Conservation (phyloP, 2,888 invertebrate species). For the Calephelis perditalis region DNA sequence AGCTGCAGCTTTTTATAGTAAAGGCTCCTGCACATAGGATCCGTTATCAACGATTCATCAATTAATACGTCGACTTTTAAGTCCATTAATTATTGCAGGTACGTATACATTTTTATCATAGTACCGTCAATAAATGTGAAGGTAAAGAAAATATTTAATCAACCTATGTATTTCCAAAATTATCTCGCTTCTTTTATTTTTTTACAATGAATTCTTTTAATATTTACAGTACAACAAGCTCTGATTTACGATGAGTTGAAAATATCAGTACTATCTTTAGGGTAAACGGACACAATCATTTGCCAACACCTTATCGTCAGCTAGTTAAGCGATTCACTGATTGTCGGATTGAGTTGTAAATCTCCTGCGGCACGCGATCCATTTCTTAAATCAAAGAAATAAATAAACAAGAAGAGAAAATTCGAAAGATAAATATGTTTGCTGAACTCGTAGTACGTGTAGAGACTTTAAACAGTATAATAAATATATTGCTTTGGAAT, state of each 20-base stretch:
- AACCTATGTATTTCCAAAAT: too few relatives aligned
- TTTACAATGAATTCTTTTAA: neutral
- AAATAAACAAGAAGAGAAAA: constrained; percentile 36
- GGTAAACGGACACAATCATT: constrained; percentile 59
- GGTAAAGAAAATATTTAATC: too few relatives aligned
- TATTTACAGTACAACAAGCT: neutral
- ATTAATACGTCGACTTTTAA: too few relatives aligned
- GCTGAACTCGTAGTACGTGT: constrained; percentile 9
- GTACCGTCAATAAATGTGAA: too few relatives aligned
- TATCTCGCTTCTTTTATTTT: too few relatives aligned
- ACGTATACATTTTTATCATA: too few relatives aligned
- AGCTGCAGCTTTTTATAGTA: too few relatives aligned
- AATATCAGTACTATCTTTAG: constrained; percentile 29
- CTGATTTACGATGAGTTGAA: constrained; percentile 12
- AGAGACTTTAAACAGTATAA: constrained; percentile 3
- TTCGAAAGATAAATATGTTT: constrained; percentile 13
- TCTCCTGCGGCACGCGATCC: constrained; percentile 68
- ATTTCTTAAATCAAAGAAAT: constrained; percentile 43
- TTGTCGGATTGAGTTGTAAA: constrained; percentile 74
- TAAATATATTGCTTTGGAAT: constrained; percentile 8
- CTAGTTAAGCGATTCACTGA: constrained; percentile 73
- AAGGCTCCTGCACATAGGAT: too few relatives aligned
- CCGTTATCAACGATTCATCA: too few relatives aligned
- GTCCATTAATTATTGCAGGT: too few relatives aligned
- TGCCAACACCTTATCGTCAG: constrained; percentile 69